Conservation (phyloP, 2,888 invertebrate species). For the Carabus problematicus region DNA sequence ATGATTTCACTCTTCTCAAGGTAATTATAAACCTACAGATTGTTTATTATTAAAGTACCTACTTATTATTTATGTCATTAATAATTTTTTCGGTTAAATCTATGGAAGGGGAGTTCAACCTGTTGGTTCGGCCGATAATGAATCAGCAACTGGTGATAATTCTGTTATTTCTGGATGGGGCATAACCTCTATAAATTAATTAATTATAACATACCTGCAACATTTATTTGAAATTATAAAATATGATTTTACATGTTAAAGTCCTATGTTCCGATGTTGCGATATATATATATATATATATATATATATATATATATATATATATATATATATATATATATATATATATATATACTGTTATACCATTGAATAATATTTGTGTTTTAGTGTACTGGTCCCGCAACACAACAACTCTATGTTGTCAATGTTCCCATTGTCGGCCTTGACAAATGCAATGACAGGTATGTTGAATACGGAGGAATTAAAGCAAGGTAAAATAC, state of each 20-base stretch:
- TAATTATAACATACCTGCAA: no score
- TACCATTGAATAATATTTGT: no score
- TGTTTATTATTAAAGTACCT: no score
- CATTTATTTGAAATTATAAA: no score
- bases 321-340: no score
- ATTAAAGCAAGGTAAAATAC: constrained; percentile 10
- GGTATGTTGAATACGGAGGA: neutral
- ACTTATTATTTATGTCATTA: no score
- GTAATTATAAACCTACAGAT: neutral
- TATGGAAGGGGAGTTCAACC: constrained; percentile 51
- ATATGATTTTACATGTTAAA: no score
- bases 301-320: no score
- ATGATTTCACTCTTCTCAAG: neutral
- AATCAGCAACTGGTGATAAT: constrained; percentile 26
- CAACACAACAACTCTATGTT: constrained; percentile 12
- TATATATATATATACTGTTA: no score
- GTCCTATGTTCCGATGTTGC: no score
- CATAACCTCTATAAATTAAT: constrained; percentile 33
- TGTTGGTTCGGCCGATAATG: constrained; percentile 46
- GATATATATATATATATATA: no score
- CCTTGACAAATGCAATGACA: constrained; percentile 10
- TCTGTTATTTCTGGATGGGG: constrained; percentile 44
- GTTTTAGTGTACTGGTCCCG: constrained; percentile 10
- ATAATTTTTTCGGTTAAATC: no score
- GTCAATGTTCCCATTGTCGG: constrained; percentile 23